Evolutionary conservation across 2,113 vertebrate species (phyloP).

Genomic region (Abramis brama): DNA sequence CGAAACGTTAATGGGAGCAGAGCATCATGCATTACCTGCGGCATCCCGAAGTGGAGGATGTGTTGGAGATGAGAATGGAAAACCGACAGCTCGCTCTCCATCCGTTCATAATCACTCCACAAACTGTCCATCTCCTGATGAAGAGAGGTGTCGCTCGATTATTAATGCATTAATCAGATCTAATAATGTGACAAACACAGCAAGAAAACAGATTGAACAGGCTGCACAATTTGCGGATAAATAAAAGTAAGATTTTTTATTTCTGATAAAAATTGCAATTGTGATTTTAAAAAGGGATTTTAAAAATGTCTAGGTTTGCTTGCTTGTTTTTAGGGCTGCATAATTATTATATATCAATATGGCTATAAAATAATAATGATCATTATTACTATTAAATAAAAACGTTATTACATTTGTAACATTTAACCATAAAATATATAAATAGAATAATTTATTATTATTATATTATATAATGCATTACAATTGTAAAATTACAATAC

Average conservation of each 20-base stretch:
- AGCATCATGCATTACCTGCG: constrained; percentile 50
- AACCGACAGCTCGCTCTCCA: constrained; percentile 85
- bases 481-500: too few species aligned
- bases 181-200: too few species aligned
- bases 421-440: background rate
- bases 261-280: background rate
- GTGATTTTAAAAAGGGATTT: too few species aligned
- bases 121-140: constrained; percentile 83
- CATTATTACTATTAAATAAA: background rate
- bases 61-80: constrained; percentile 86
- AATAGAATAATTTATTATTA: too few species aligned
- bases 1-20: background rate
- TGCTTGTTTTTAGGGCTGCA: too few species aligned
- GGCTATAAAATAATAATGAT: background rate
- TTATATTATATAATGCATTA: too few species aligned
- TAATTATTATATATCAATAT: background rate
- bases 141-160: background rate
- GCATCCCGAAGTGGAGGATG: constrained; percentile 80
- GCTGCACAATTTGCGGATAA: too few species aligned
- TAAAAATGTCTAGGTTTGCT: too few species aligned
- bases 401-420: background rate
- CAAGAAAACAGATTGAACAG: background rate
- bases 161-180: background rate
- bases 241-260: background rate
- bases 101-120: constrained; percentile 82